Percentiles rank a stretch among this genome's conserved stretches.
Evolutionary conservation across 2,797 vertebrate species (phyloP).

Genomic region (Cuniculus paca): DNA sequence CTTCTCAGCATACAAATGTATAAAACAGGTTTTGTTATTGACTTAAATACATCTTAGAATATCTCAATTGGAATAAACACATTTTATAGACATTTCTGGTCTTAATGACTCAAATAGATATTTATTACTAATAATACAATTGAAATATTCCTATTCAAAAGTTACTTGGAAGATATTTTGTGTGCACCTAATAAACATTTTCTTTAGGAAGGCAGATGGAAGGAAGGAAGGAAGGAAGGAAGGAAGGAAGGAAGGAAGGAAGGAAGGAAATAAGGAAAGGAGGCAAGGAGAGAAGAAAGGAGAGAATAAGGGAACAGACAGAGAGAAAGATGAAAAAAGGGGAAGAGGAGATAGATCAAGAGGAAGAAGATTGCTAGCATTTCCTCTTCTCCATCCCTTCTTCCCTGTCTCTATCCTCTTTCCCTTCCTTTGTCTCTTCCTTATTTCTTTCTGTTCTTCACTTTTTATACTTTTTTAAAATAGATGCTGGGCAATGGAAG

Average conservation of each 20-base stretch:
- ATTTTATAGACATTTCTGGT: background rate
- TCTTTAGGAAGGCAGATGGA: too few relatives aligned
- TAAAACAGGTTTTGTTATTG: background rate
- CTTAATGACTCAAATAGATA: background rate
- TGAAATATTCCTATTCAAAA: background rate
- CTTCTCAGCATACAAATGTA: background rate
- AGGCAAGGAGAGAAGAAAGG: background rate
- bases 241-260: background rate
- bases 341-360: background rate
- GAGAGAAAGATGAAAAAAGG: too few relatives aligned
- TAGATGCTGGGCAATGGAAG: background rate
- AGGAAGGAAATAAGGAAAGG: background rate
- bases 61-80: background rate
- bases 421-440: background rate
- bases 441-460: background rate
- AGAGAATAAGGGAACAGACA: too few relatives aligned
- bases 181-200: background rate
- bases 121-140: background rate
- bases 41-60: background rate
- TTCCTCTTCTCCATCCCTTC: background rate
- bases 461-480: too few relatives aligned
- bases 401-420: background rate
- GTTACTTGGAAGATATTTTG: background rate
- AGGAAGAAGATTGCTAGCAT: background rate
- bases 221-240: background rate